These are phyloP conservation scores for Calidris pygmaea DNA, from an alignment of 2,113 vertebrate genomes.

Conservation along the genomic window DNA sequence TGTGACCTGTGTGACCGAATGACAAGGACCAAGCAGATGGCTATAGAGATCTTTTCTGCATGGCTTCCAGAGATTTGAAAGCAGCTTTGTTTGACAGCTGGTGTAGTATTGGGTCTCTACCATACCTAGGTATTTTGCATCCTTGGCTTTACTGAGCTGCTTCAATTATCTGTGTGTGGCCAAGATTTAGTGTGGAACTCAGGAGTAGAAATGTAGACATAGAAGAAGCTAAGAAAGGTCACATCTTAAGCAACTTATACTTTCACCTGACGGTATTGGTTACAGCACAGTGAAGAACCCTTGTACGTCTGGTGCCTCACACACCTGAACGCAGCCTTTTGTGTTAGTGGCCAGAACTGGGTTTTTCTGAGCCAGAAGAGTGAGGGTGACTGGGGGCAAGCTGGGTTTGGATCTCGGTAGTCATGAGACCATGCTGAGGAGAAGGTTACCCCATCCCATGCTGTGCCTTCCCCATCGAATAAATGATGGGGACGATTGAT, in stretches of 20 bases:
- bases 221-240: background rate
- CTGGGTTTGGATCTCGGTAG: background rate
- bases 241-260: accelerated
- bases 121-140: background rate
- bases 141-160: background rate
- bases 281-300: background rate
- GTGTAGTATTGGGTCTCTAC: background rate
- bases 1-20: background rate
- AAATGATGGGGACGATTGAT: accelerated
- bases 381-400: background rate
- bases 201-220: background rate
- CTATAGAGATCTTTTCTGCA: background rate
- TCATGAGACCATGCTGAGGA: background rate
- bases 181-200: background rate
- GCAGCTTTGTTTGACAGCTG: background rate
- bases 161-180: background rate
- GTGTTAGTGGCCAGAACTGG: background rate
- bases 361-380: background rate
- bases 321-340: background rate
- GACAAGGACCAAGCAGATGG: background rate
- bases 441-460: background rate
- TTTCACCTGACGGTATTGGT: background rate
- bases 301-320: accelerated
- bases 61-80: background rate
- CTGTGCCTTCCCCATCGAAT: background rate